Evolutionary conservation across 2,113 vertebrate genomes (phyloP).

Genomic region (Cheirogaleus medius): DNA sequence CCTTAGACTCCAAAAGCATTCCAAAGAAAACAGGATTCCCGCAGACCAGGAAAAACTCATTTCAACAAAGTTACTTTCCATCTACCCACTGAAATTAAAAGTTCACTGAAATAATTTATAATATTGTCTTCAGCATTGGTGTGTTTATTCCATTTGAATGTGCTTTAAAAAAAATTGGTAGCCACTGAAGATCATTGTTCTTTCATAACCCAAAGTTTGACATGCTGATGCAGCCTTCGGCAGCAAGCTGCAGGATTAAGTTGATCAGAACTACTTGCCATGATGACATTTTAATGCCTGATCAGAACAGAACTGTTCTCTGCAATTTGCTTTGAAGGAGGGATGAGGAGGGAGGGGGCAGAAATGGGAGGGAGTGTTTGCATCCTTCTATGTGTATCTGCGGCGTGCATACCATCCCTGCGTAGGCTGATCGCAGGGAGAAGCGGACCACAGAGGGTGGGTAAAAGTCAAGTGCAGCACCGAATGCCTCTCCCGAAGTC

Average conservation of each 20-base stretch:
- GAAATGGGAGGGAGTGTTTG: neutral
- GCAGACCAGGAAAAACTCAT: constrained; percentile 9
- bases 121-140: constrained; percentile 53
- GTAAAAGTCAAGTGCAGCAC: neutral
- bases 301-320: constrained; percentile 16
- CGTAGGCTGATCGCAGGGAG: neutral
- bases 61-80: constrained; percentile 47
- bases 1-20: constrained; percentile 47
- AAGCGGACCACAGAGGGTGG: neutral
- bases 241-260: neutral
- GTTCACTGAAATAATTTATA: constrained; percentile 54
- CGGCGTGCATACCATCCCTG: neutral
- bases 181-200: neutral
- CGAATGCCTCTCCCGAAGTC: neutral
- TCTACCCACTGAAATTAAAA: constrained; percentile 65
- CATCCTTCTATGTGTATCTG: neutral
- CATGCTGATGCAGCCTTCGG: neutral
- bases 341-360: neutral
- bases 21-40: constrained; percentile 52
- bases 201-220: neutral
- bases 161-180: neutral
- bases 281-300: constrained; percentile 35
- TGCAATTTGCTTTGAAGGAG: constrained; percentile 21
- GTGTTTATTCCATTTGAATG: constrained; percentile 57
- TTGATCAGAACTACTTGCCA: neutral